Evolutionary conservation across 2,113 vertebrate species (phyloP).

Genomic region (Nesoenas mayeri): DNA sequence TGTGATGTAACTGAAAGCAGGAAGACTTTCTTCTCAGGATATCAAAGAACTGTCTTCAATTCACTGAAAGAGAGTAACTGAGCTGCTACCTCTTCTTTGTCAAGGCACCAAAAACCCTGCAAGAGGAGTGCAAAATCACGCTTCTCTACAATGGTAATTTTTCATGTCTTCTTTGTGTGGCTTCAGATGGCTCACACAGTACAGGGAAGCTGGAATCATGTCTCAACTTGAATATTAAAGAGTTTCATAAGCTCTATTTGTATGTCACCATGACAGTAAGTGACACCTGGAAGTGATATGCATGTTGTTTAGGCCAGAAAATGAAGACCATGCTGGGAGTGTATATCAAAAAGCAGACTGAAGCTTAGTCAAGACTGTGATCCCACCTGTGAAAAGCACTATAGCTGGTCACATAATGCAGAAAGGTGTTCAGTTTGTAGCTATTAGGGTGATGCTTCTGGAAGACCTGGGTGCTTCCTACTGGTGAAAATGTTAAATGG

Average conservation of each 20-base stretch:
- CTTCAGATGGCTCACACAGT: neutral
- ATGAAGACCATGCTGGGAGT: neutral
- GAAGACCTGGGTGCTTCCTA: neutral
- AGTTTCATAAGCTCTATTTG: neutral
- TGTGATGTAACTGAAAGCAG: neutral
- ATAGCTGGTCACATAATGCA: neutral
- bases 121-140: neutral
- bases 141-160: neutral
- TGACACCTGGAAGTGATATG: neutral
- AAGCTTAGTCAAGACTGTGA: neutral
- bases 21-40: neutral
- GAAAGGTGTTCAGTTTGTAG: neutral
- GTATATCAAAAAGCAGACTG: neutral
- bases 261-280: neutral
- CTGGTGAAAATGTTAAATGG: neutral
- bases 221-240: neutral
- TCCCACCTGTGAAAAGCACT: neutral
- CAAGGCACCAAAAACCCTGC: neutral
- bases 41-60: neutral
- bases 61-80: neutral
- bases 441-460: neutral
- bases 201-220: neutral
- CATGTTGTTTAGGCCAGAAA: neutral
- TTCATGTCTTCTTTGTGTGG: neutral
- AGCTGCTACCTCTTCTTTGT: neutral